phyloP scores from a whole-genome alignment of 1,140 invertebrate genomes.

The Periplaneta americana region DNA sequence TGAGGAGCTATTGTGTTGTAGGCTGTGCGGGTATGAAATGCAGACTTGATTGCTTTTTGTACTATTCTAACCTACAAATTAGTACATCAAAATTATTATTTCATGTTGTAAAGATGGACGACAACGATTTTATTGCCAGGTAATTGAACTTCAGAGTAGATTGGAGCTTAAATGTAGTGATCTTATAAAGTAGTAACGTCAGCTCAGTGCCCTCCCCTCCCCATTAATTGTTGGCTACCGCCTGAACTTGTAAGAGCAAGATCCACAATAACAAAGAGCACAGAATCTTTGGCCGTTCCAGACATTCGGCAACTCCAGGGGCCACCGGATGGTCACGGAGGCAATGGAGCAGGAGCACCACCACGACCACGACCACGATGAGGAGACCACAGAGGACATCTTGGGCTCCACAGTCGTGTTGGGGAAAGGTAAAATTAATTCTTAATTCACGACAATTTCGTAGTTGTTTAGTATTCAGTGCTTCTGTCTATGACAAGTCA shows the following conservation, averaged over 20 bases:
- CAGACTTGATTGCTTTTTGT: background rate
- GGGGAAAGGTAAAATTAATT: slow-evolving; percentile 38
- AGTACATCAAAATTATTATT: background rate
- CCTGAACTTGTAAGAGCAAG: slow-evolving; percentile 5
- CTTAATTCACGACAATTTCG: no score
- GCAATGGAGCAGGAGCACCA: slow-evolving; percentile 1
- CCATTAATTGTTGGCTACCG: background rate
- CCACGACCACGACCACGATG: slow-evolving; percentile 18
- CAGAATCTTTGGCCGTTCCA: slow-evolving; percentile 68
- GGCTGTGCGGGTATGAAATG: background rate
- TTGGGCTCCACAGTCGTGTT: slow-evolving; percentile 33
- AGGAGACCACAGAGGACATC: slow-evolving; percentile 14
- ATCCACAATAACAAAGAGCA: slow-evolving; percentile 33
- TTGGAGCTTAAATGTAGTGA: background rate
- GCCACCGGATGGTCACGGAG: slow-evolving; percentile 33
- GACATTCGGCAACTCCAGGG: slow-evolving; percentile 55
- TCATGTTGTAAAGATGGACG: background rate
- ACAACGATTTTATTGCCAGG: background rate
- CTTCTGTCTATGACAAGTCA: no score
- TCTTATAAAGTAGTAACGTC: background rate
- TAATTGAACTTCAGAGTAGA: background rate
- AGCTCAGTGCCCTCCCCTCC: background rate
- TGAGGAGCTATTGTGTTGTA: background rate
- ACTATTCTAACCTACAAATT: background rate
- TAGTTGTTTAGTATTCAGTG: no score